Conservation (phyloP, 1,140 invertebrate species). For the Drosophila albomicans region DNA sequence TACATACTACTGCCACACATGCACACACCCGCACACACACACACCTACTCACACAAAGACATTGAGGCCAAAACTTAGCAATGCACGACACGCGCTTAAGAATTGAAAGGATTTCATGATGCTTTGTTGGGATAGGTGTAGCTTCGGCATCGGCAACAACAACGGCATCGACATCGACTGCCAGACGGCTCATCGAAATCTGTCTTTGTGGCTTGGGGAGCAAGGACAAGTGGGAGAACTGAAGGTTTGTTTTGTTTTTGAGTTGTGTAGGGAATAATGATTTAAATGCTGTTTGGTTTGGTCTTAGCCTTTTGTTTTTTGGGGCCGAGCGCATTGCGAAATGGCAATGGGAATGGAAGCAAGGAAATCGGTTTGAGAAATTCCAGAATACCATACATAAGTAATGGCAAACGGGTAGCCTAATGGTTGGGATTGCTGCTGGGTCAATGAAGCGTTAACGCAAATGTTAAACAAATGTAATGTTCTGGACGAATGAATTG, state of each 20-base stretch:
- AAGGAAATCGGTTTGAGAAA: constrained; percentile 54
- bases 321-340: not conserved
- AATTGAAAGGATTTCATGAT: constrained; percentile 78
- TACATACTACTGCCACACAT: constrained; percentile 11
- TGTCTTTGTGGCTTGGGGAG: constrained; percentile 14
- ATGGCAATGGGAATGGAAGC: not conserved
- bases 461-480: constrained; percentile 83
- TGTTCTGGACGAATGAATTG: constrained; percentile 79
- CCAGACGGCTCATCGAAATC: constrained; percentile 4
- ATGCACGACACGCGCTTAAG: constrained; percentile 68
- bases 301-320: constrained; percentile 28
- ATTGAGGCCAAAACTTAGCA: constrained; percentile 53
- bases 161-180: not conserved
- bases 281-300: constrained; percentile 74
- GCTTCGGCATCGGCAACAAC: not conserved
- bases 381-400: constrained; percentile 64
- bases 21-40: not conserved
- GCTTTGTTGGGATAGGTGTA: constrained; percentile 25
- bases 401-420: constrained; percentile 58
- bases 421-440: constrained; percentile 36
- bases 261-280: constrained; percentile 67
- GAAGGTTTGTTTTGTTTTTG: constrained; percentile 18
- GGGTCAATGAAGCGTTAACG: constrained; percentile 77
- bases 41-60: not conserved
- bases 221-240: not conserved